Base-by-base conservation (phyloP, 2,888 invertebrate species). In the Tillus elongatus region DNA sequence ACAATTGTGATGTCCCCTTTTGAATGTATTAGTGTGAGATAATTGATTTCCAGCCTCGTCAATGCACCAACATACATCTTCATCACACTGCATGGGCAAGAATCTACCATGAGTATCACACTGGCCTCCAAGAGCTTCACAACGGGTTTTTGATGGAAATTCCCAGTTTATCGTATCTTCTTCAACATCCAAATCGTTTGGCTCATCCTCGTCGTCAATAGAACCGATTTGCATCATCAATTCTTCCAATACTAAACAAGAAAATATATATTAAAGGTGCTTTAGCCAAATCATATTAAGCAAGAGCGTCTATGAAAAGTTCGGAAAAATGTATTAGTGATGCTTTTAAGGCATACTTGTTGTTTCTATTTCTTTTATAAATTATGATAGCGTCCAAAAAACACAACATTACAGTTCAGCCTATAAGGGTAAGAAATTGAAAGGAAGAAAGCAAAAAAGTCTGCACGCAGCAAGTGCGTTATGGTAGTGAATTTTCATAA, bases 1-100 rank as follows among this genome's bases (percentile, higher is more conserved):
- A 54, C 81, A 82, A 31, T 69, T 66, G 31, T 67, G 69, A 32
- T 74, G 70, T 16, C 76, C 79, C 54, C 64, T 68, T 10, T 65
- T 58, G 53, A 81, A 81, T 4, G 76, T 73, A 42, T 72, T 72
- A 0, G 76, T 73, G 9, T 73, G 69, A 8, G 73, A 68, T 13
- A 82, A 54, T 52, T 80, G 80, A 56, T 81, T 81, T 15, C 82
- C 82, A 1, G 86, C 86, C 40, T 86, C 86, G 60, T 89, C 87
- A 2, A 88, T 87, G 60, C 89, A 89, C 87, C 88, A 88, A 59
- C 88, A 88, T 15, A 75, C 72, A 35, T 71, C 67, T n/a, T 67
- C 63, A 13, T 77, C 75, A 54, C 88, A 88, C 54, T 88, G 88
- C 0, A 76, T 79, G 1, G 88, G 78, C 2, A 76, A 66, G 61